Conservation (phyloP, 2,888 invertebrate species). For the Macrophya alboannulata region DNA sequence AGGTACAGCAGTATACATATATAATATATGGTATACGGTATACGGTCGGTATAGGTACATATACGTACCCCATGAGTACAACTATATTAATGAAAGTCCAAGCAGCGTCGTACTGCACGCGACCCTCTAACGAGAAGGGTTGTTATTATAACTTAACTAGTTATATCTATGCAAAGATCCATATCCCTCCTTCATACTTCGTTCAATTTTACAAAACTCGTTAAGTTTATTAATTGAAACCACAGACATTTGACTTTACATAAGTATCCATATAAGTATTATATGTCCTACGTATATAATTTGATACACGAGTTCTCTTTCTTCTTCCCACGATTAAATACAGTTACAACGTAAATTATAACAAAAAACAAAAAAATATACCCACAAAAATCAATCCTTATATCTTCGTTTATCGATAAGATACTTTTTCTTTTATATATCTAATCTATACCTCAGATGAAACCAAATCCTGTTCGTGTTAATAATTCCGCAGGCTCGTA, state of each 20-base stretch:
- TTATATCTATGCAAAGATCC: constrained; percentile 50
- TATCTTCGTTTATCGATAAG: too few relatives aligned
- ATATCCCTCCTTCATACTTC: neutral
- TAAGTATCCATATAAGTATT: too few relatives aligned
- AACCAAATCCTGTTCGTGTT: neutral
- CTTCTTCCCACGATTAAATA: too few relatives aligned
- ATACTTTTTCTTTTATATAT: too few relatives aligned
- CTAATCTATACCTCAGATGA: too few relatives aligned
- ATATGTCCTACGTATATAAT: too few relatives aligned
- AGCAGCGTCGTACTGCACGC: constrained; percentile 40
- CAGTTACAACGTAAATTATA: too few relatives aligned
- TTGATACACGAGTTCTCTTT: too few relatives aligned
- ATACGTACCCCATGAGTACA: constrained; percentile 37
- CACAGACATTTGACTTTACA: constrained; percentile 23
- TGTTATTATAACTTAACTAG: constrained; percentile 48
- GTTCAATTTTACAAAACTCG: constrained; percentile 9
- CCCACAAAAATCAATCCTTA: too few relatives aligned
- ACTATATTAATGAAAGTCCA: constrained; percentile 44
- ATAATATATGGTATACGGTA: neutral
- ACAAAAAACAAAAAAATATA: too few relatives aligned
- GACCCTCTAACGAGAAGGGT: constrained; percentile 46
- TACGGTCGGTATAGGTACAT: too few relatives aligned
- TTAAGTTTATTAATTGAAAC: constrained; percentile 44
- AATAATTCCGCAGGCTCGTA: neutral
- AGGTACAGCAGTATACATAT: neutral